These are phyloP conservation scores for Nomada goodeniana DNA, from an alignment of 2,888 invertebrate genomes.

Conservation along the genomic window DNA sequence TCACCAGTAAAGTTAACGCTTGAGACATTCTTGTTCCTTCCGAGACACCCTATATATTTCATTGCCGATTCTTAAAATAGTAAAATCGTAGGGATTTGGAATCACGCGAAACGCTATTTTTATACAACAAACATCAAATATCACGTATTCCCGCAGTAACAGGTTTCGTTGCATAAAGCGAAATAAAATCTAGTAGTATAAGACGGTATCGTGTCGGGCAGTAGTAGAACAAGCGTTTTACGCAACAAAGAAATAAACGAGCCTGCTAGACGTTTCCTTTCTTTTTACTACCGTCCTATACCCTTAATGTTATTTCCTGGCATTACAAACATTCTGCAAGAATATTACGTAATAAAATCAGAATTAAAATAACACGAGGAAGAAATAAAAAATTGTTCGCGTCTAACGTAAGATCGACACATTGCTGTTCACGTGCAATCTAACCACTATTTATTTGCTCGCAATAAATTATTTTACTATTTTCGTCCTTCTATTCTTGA, in stretches of 20 bases:
- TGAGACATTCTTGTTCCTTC: too few relatives aligned
- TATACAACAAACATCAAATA: conserved; percentile 2
- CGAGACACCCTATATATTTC: background rate
- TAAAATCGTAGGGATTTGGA: too few relatives aligned
- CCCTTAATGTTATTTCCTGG: background rate
- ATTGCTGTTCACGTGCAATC: too few relatives aligned
- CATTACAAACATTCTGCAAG: background rate
- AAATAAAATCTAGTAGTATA: conserved; percentile 28
- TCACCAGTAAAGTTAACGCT: background rate
- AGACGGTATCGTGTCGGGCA: conserved; percentile 32
- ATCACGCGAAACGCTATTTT: conserved; percentile 5
- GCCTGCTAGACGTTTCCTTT: background rate
- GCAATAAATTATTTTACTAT: too few relatives aligned
- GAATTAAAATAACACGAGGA: too few relatives aligned
- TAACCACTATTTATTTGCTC: too few relatives aligned
- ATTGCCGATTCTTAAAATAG: background rate
- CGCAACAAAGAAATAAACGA: conserved; percentile 7
- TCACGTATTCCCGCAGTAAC: conserved; percentile 2
- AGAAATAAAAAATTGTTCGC: too few relatives aligned
- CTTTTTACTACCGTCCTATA: background rate
- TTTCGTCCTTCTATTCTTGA: too few relatives aligned
- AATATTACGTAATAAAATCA: background rate
- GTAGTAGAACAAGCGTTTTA: conserved; percentile 14
- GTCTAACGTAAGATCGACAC: too few relatives aligned
- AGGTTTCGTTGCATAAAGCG: background rate